Percentiles rank a stretch among this genome's conserved stretches.
Conservation (phyloP, 2,888 invertebrate species). For the Dolomedes plantarius region DNA sequence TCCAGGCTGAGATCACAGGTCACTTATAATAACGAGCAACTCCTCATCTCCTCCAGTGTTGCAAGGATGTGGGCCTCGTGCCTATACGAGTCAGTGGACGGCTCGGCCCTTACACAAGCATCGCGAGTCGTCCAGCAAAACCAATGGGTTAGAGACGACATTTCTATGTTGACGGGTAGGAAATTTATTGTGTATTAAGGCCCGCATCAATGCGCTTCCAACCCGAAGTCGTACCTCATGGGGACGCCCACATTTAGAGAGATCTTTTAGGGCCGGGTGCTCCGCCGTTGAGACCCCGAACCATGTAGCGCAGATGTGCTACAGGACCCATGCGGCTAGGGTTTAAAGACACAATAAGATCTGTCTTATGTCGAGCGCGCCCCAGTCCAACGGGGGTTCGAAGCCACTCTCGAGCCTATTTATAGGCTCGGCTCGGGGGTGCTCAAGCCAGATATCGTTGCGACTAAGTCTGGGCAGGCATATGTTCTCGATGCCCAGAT, state of each 20-base stretch:
- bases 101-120: neutral
- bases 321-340: neutral
- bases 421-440: neutral
- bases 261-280: neutral
- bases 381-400: neutral
- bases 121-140: neutral
- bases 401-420: neutral
- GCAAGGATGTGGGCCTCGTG: neutral
- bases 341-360: neutral
- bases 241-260: neutral
- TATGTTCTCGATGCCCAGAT: neutral
- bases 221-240: neutral
- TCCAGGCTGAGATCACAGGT: neutral
- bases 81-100: neutral
- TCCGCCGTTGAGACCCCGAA: neutral
- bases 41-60: neutral
- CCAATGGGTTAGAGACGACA: neutral
- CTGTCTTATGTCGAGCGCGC: neutral
- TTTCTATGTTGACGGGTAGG: neutral
- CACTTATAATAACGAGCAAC: neutral
- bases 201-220: neutral
- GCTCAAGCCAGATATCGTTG: constrained; percentile 10
- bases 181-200: neutral
- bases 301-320: constrained; percentile 15
- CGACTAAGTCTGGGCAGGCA: neutral